Evolutionary conservation across 2,888 invertebrate species (phyloP), one percentile per base, ranked within the genome.

Genomic region (Tryphoninae sp.): DNA sequence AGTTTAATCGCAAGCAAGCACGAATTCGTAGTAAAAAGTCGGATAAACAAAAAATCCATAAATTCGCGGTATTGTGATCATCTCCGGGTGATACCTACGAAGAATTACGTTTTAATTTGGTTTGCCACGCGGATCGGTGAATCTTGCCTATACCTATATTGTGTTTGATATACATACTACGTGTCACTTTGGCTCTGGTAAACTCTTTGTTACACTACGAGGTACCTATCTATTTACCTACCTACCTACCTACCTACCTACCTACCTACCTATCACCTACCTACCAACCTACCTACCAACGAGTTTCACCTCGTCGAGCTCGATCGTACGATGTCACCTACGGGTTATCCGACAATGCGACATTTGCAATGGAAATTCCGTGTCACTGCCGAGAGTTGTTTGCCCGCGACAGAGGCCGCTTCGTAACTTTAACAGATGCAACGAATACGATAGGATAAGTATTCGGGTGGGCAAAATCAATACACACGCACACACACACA

Each of bases 361-460:
- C 62, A 87, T 89, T 88, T 87, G 85, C 87, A 89, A 86, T 88
- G 86, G 84, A 88, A 88, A 89, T 87, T 72, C 55, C 73, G 72
- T 71, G 81, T 72, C 69, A 81, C 55, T 64, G 51, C 51, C 8
- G 72, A 61, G 75, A 78, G 65, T 79, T 67, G 65, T 55, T 78
- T 67, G 71, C 59, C 26, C 33, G 78, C 73, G 51, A 73, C 64
- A 40, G 42, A 45, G 64, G 53, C 51, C 40, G 13, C 42, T 33
- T 45, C 33, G 33, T 33, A 42, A 42, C 9, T 42, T 23, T 6
- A 74, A 74, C 42, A 64, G 58, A 77, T 73, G 67, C 33, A 33
- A 33, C 33, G 6, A 33, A 33, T 33, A 33, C 6, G 33, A 33
- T 33, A 33, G 33, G 33, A 33, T 33, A 19, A 19, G 19, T 19